Evolutionary conservation across 2,888 invertebrate genomes (phyloP).

Genomic region (Bedellia somnulentella): DNA sequence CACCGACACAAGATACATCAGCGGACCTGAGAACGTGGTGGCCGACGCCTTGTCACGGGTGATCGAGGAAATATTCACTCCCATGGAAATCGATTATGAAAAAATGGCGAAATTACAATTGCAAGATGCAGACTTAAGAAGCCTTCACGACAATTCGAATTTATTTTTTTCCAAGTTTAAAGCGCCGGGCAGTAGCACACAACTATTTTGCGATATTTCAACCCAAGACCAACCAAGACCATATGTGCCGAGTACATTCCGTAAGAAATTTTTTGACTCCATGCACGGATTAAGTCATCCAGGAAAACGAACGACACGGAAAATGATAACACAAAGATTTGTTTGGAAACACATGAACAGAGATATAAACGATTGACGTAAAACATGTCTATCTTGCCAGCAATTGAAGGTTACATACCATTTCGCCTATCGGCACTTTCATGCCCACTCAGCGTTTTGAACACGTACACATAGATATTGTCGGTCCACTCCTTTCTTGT

Average conservation of each 20-base stretch:
- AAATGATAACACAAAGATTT: conserved; percentile 4
- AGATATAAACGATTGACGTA: too few species aligned
- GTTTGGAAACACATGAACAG: too few species aligned
- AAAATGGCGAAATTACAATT: not conserved
- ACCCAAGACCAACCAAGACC: conserved; percentile 4
- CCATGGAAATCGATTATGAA: not conserved
- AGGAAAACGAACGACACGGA: conserved; percentile 5
- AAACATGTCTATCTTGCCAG: too few species aligned
- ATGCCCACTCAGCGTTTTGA: too few species aligned
- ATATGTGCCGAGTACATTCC: conserved; percentile 1
- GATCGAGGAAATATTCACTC: not conserved
- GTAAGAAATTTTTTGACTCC: conserved; percentile 6
- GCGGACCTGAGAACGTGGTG: too few species aligned
- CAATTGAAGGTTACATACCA: too few species aligned
- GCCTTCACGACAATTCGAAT: not conserved
- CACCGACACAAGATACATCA: not conserved
- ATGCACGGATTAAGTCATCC: conserved; percentile 9
- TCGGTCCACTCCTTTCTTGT: too few species aligned
- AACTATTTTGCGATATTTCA: conserved; percentile 6
- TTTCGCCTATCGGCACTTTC: too few species aligned
- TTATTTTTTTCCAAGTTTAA: too few species aligned
- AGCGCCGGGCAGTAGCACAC: not conserved
- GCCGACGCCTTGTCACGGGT: too few species aligned
- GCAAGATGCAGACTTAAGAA: not conserved
- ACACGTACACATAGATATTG: too few species aligned